Percentiles rank a stretch among this genome's conserved stretches.
Conservation (phyloP, 2,797 vertebrate species). For the Adrianichthys oophorus region DNA sequence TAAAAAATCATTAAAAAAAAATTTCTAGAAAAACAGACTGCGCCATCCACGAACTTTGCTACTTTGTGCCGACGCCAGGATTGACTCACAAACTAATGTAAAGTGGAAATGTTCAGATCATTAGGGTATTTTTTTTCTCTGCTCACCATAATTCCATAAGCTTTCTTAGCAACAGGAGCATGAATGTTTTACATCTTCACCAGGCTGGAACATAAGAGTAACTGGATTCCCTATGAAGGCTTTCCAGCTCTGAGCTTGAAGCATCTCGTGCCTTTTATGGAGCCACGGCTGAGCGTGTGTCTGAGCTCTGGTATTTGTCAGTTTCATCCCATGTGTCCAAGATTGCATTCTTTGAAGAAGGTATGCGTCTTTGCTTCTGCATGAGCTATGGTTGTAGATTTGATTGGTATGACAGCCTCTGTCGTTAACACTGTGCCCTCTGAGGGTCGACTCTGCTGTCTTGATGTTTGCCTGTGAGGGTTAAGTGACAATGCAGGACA, state of each 20-base stretch:
- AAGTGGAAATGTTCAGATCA: too few relatives aligned
- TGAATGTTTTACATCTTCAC: constrained; percentile 26
- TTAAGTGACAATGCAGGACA: too few relatives aligned
- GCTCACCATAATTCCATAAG: too few relatives aligned
- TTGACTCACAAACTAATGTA: too few relatives aligned
- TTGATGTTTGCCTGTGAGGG: too few relatives aligned
- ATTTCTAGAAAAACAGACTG: too few relatives aligned
- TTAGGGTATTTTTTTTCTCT: too few relatives aligned
- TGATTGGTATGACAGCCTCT: neutral
- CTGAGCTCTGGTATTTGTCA: constrained; percentile 56
- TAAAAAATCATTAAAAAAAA: too few relatives aligned
- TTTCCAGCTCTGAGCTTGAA: constrained; percentile 45
- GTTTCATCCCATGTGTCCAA: constrained; percentile 31
- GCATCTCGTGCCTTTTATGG: constrained; percentile 74
- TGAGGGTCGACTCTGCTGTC: too few relatives aligned
- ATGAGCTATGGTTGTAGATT: constrained; percentile 7
- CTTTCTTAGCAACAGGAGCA: constrained; percentile 10
- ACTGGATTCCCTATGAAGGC: constrained; percentile 33
- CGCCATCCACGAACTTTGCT: too few relatives aligned
- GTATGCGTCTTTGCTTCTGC: constrained; percentile 21
- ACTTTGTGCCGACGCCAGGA: too few relatives aligned
- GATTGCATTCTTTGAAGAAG: constrained; percentile 30
- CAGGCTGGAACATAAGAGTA: constrained; percentile 34
- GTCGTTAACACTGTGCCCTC: neutral
- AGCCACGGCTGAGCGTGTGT: constrained; percentile 22